A percentile compares a stretch with the other conserved stretches of the same genome.
These are phyloP conservation scores for Ceratothoa steindachneri DNA, from an alignment of 2,888 invertebrate species.

Conservation along the genomic window DNA sequence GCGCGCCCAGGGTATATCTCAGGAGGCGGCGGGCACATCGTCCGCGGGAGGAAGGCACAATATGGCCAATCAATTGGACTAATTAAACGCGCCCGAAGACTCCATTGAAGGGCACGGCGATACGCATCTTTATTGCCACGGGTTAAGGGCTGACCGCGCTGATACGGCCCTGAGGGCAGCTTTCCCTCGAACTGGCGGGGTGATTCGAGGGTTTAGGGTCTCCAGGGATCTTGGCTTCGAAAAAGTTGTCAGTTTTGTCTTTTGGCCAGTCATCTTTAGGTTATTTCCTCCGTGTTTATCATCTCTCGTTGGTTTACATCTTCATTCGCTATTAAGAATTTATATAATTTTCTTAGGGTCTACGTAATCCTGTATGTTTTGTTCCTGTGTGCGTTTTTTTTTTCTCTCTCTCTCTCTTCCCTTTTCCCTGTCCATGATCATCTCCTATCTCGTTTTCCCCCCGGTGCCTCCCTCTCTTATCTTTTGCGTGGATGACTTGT, in stretches of 20 bases:
- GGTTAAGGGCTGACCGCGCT: neutral
- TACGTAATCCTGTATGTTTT: too few species aligned
- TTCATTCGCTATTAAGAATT: too few species aligned
- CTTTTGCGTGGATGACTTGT: neutral
- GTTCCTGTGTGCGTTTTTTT: too few species aligned
- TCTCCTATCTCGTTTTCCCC: neutral
- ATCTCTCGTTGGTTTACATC: neutral
- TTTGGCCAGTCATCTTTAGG: too few species aligned
- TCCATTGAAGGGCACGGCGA: neutral
- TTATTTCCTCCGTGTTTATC: too few species aligned
- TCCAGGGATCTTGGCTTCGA: too few species aligned
- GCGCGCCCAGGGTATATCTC: neutral
- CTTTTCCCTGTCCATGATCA: neutral
- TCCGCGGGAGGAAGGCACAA: conserved; percentile 9
- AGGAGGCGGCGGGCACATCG: neutral
- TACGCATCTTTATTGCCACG: conserved; percentile 1
- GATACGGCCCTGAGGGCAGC: neutral
- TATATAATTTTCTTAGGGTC: too few species aligned
- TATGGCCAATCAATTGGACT: conserved; percentile 13
- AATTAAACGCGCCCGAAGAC: conserved; percentile 6
- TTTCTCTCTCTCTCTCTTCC: neutral
- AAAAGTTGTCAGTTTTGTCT: too few species aligned
- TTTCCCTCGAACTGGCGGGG: too few species aligned
- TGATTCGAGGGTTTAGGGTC: too few species aligned
- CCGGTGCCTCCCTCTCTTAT: too few species aligned